A percentile compares a stretch with the other conserved stretches of the same genome.
Conservation (phyloP, 2,888 invertebrate genomes). For the Caenorhabditis zanzibari region DNA sequence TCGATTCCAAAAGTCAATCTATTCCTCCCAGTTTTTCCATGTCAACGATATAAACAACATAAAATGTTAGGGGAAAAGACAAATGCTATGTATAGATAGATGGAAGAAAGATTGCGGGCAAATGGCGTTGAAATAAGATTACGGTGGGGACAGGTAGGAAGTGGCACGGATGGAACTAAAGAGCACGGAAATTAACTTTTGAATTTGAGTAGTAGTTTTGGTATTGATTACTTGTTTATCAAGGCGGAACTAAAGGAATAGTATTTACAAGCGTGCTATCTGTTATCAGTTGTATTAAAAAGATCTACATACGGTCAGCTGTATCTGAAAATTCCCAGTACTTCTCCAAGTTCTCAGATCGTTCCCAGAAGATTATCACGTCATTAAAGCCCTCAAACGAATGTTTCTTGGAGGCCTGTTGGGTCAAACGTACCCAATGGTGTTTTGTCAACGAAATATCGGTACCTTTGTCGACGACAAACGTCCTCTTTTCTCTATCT, state of each 20-base stretch:
- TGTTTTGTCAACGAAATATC: constrained; percentile 68
- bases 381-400: constrained; percentile 28
- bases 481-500: constrained; percentile 12
- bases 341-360: background rate
- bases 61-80: constrained; percentile 21
- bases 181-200: constrained; percentile 6
- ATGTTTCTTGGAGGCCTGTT: constrained; percentile 11
- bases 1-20: constrained; percentile 37
- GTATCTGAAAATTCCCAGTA: background rate
- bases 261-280: background rate
- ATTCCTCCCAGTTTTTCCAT: constrained; percentile 1
- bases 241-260: constrained; percentile 35
- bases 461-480: constrained; percentile 51
- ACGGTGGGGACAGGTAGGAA: constrained; percentile 25
- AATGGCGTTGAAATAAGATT: constrained; percentile 29
- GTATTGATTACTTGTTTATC: constrained; percentile 18
- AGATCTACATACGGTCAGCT: background rate
- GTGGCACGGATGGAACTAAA: constrained; percentile 33
- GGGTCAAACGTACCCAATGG: constrained; percentile 28
- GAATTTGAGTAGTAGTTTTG: background rate
- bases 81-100: constrained; percentile 6
- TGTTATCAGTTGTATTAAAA: constrained; percentile 34
- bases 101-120: constrained; percentile 30
- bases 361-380: constrained; percentile 1
- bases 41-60: constrained; percentile 38